Percentiles rank a stretch among this genome's conserved stretches.
Conservation (phyloP, 2,888 invertebrate species). For the Argyra leucocephala region DNA sequence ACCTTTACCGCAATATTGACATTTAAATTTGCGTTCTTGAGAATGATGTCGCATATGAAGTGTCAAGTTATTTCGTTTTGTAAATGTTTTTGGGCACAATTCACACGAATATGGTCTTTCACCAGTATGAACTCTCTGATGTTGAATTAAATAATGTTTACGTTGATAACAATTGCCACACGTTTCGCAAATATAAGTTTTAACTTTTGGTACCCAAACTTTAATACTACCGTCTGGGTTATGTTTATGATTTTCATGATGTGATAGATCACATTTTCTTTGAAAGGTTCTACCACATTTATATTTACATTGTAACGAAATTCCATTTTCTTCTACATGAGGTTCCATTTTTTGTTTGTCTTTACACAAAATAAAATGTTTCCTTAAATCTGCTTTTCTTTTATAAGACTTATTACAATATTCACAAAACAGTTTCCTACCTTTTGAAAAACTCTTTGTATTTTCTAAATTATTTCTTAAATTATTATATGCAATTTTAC, state of each 20-base stretch:
- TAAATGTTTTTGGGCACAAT: constrained; percentile 10
- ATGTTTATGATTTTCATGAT: constrained; percentile 3
- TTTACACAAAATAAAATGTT: background rate
- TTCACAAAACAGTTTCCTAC: background rate
- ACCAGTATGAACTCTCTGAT: constrained; percentile 8
- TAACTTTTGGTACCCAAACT: background rate
- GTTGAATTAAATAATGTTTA: constrained; percentile 7
- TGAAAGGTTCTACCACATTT: background rate
- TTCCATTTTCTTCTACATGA: background rate
- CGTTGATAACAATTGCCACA: constrained; percentile 7
- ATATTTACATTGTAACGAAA: background rate
- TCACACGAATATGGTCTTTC: constrained; percentile 7
- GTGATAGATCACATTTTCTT: background rate
- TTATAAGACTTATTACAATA: background rate
- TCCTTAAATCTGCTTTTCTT: background rate
- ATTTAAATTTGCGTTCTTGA: background rate
- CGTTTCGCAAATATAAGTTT: constrained; percentile 10
- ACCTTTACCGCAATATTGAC: constrained; percentile 10
- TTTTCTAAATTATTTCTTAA: background rate
- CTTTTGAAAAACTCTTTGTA: background rate
- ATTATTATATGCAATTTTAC: background rate
- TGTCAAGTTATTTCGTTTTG: background rate
- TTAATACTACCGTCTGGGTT: background rate
- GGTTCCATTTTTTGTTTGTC: background rate
- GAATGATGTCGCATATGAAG: constrained; percentile 8